These are phyloP conservation scores for Telmatochromis brichardi DNA, from an alignment of 2,113 vertebrate species.

Conservation along the genomic window DNA sequence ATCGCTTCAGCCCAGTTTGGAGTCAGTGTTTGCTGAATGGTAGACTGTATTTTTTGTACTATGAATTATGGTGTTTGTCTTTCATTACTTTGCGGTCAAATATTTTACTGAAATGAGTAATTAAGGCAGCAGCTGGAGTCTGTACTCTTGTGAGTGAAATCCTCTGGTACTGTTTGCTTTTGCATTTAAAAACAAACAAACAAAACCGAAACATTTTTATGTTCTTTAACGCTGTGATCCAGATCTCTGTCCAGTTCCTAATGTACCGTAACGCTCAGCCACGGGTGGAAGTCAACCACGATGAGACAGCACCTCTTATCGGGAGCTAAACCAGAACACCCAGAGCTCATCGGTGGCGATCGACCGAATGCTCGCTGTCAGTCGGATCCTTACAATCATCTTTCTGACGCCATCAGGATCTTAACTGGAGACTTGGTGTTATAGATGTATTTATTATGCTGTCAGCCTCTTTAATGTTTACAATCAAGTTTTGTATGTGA, in stretches of 20 bases:
- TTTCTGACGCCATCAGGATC: neutral
- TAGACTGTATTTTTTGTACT: neutral
- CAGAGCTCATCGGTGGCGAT: neutral
- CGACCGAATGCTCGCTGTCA: neutral
- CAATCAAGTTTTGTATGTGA: neutral
- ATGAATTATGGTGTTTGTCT: neutral
- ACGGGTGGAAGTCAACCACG: neutral
- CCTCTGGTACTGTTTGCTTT: neutral
- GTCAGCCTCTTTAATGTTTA: neutral
- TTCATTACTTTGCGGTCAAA: neutral
- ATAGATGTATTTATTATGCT: constrained; percentile 28
- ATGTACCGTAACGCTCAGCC: constrained; percentile 44
- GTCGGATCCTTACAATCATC: neutral
- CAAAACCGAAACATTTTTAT: neutral
- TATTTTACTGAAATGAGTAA: neutral
- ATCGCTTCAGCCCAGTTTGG: neutral
- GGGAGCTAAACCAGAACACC: neutral
- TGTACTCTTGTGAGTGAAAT: neutral
- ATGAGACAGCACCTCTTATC: constrained; percentile 57
- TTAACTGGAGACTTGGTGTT: neutral
- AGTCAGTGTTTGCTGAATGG: neutral
- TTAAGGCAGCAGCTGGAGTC: neutral
- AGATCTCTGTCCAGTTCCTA: constrained; percentile 73
- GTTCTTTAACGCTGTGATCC: constrained; percentile 39
- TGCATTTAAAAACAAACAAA: neutral